Base-by-base conservation (phyloP, 1,140 invertebrate genomes). In the Diorhabda elongata region DNA sequence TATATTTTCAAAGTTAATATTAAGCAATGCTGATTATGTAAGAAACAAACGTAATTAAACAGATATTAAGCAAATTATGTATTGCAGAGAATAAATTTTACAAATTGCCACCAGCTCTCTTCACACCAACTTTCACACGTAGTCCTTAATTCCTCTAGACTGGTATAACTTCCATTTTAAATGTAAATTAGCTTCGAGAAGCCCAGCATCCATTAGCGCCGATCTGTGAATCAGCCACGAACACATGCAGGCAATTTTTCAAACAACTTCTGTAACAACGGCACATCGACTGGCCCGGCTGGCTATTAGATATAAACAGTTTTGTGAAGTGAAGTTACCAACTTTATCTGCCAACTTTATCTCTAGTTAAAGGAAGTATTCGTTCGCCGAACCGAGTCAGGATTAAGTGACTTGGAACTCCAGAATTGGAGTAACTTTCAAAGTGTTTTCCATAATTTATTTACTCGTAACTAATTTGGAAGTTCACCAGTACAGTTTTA, bases 361-460 rank as follows among this genome's bases (percentile, higher is more conserved):
- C 47, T 52, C 47, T 61, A 8, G 26, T 41, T n/a, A 8, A 8
- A 43, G 59, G 26, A 41, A 26, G 9, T 42, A 41, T 42, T 41
- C 59, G 8, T 42, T 52, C 47, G 47, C 59, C 59, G 26, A 61
- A n/a, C 59, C n/a, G 59, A n/a, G 47, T 8, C n/a, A n/a, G 59
- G 59, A 61, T 61, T 61, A 61, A 61, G 59, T 61, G 59, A 61
- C 59, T 61, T 42, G 11, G 42, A 61, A 61, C 59, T 61, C 9
- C 26, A 42, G 26, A 61, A 61, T 61, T 61, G 42, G 59, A 41
- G 41, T 8, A n/a, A 61, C 59, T 61, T 61, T 61, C 59, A 61
- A 61, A 61, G 11, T 41, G 59, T 61, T 61, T 61, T 61, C 59
- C 59, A 61, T 61, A 61, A 61, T 61, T 61, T 61, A 61, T 61